A percentile compares a stretch with the other conserved stretches of the same genome.
phyloP scores from a whole-genome alignment of 2,113 vertebrate species.

The Dipodomys spectabilis region DNA sequence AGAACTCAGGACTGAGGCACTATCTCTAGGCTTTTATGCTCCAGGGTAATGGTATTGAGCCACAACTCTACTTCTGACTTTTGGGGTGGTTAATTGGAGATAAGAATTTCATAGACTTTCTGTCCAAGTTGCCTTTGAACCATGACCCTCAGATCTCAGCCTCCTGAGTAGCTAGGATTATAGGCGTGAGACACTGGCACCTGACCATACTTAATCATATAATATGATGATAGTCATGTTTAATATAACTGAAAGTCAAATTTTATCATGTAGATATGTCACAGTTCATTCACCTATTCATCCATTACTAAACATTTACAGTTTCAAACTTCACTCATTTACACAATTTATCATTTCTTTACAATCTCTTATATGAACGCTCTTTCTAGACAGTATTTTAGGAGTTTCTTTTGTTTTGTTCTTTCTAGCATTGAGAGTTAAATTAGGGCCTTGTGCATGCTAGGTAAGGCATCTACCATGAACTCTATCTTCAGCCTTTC shows the following conservation, averaged over 20 bases:
- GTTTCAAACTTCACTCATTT: background rate
- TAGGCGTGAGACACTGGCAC: no score
- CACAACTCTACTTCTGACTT: no score
- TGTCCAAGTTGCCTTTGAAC: no score
- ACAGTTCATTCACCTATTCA: background rate
- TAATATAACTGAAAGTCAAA: constrained; percentile 26
- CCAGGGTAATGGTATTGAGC: no score
- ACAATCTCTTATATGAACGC: background rate
- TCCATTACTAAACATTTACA: background rate
- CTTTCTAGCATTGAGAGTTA: no score
- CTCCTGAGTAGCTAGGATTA: no score
- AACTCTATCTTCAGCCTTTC: background rate
- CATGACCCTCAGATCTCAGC: no score
- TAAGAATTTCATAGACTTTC: no score
- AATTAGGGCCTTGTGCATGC: background rate
- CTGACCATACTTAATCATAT: background rate
- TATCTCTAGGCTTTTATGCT: no score
- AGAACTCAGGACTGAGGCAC: no score
- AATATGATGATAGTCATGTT: background rate
- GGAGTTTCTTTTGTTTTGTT: background rate
- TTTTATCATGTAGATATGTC: background rate
- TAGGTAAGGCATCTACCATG: background rate
- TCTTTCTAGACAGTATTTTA: background rate
- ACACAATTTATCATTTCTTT: background rate
- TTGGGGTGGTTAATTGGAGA: no score